Percentiles rank a stretch among this genome's conserved stretches.
These are phyloP conservation scores for Lasioglossum vierecki DNA, from an alignment of 2,888 invertebrate species.

Conservation along the genomic window DNA sequence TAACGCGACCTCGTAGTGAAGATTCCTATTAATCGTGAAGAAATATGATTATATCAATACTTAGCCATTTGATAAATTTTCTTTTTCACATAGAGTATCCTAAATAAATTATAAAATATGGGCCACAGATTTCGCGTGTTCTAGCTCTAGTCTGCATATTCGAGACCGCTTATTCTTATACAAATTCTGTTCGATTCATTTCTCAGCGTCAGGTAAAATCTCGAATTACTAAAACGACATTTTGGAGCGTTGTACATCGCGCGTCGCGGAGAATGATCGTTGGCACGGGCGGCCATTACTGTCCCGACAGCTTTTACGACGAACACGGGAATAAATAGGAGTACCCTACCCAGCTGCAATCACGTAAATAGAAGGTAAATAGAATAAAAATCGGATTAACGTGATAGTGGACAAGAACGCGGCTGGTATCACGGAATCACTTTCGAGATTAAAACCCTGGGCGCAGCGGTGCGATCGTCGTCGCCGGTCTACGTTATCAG, in stretches of 20 bases:
- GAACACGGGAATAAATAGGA: not conserved
- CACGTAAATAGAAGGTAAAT: not conserved
- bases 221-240: not conserved
- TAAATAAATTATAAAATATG: too few species aligned
- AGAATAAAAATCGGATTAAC: slow-evolving; percentile 25
- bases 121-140: too few species aligned
- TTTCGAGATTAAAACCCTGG: slow-evolving; percentile 26
- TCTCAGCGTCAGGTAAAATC: not conserved
- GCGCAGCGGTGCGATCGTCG: too few species aligned
- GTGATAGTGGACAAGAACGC: not conserved
- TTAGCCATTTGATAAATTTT: too few species aligned
- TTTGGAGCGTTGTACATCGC: not conserved
- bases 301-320: not conserved
- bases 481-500: slow-evolving; percentile 22
- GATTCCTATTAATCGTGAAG: too few species aligned
- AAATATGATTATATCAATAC: too few species aligned
- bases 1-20: too few species aligned
- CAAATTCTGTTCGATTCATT: not conserved
- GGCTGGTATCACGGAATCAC: not conserved
- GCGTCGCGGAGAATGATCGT: not conserved
- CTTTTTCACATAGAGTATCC: too few species aligned
- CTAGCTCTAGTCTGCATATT: too few species aligned
- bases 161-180: too few species aligned
- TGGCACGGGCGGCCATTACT: not conserved
- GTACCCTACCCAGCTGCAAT: not conserved